Base-by-base conservation (phyloP, 2,888 invertebrate genomes). In the Drosophila suboccidentalis region DNA sequence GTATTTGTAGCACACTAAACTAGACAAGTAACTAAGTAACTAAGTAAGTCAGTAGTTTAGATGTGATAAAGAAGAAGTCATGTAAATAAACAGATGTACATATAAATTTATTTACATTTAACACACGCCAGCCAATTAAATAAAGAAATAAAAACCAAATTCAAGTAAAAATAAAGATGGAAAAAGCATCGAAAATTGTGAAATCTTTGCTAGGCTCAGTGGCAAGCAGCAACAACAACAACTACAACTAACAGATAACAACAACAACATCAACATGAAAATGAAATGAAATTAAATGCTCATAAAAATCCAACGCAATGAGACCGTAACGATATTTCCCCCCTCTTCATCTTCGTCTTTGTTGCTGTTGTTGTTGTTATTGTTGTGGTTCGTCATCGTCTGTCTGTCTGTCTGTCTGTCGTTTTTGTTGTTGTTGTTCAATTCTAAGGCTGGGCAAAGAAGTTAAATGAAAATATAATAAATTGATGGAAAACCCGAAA, bases 281-380 rank as follows among this genome's bases (percentile, higher is more conserved):
- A 78, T 61, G 55, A 77, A 83, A 75, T 80, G 71, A 83, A 85
- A 82, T 85, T 85, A 80, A 82, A 82, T 74, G 78, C 75, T 78
- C 70, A 66, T 69, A 75, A 73, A 82, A 83, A 80, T 57, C 58
- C 47, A 82, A 73, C 82, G 79, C 75, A 83, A 83, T 85, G 82
- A 83, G 83, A 82, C 85, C 83, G 82, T 85, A 83, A 85, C 83
- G 82, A 77, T 79, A 78, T 80, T 70, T 63, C 66, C 65, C 66
- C 65, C 67, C 72, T 57, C 72, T 57, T 61, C 51, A 58, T 47
- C 68, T 26, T 5, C 71, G 61, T 29, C 41, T 39, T 38, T 15
- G 11, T 11, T 19, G 11, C 4, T 9, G 10, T 43, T 11, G 43
- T 43, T 11, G 50, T 19, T 34, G 36, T 4, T 19, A 17, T 13